Conservation (phyloP, 2,888 invertebrate genomes). For the Polydrusus pterygomalis region DNA sequence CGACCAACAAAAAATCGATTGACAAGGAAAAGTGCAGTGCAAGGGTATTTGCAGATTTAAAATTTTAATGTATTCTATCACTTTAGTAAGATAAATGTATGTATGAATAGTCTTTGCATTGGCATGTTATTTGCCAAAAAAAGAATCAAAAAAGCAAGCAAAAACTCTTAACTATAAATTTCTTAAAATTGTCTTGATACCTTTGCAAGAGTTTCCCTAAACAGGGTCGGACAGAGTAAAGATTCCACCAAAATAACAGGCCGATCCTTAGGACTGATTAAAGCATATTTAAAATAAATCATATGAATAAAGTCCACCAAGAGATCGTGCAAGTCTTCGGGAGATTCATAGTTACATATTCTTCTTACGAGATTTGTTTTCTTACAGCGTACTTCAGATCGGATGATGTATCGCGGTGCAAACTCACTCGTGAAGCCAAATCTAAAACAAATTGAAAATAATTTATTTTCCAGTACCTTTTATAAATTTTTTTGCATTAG, state of each 20-base stretch:
- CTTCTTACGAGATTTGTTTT: conserved; percentile 77
- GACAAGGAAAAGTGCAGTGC: no score
- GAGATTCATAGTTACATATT: conserved; percentile 79
- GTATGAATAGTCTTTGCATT: no score
- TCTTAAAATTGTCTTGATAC: conserved; percentile 70
- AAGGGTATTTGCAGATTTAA: no score
- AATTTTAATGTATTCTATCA: no score
- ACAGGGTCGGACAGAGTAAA: conserved; percentile 85
- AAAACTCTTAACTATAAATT: neutral
- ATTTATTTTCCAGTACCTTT: no score
- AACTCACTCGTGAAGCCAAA: conserved; percentile 94
- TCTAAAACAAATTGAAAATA: conserved; percentile 73
- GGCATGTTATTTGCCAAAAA: no score
- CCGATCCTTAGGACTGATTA: conserved; percentile 95
- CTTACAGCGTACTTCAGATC: conserved; percentile 83
- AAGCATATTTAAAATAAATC: conserved; percentile 92
- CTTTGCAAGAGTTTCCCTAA: conserved; percentile 91
- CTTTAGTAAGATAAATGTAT: no score
- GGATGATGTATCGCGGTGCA: conserved; percentile 90
- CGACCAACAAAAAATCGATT: no score
- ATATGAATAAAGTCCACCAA: conserved; percentile 91
- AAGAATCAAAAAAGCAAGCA: no score
- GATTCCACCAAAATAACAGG: conserved; percentile 95
- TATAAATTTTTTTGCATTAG: no score
- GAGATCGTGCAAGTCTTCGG: conserved; percentile 86